Evolutionary conservation across 2,888 invertebrate species (phyloP), one percentile per base, ranked within the genome.

Genomic region (Amphipyra tragopoginis): DNA sequence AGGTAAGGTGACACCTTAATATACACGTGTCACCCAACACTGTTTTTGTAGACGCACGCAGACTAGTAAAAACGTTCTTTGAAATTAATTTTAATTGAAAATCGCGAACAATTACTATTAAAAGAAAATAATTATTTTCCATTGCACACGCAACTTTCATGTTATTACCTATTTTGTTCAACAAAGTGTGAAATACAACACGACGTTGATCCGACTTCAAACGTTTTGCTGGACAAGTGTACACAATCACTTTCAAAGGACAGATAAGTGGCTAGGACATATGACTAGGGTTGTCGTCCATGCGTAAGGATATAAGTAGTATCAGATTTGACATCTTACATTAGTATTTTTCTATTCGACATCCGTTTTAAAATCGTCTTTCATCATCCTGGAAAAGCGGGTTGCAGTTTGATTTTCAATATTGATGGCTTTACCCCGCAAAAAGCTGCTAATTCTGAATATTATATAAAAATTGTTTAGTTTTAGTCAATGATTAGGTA

Each of bases 231-330:
- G 39, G 48, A 63, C 43, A 67, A 72, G 51, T 62, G 58, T 70
- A 68, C 74, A 75, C 65, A 66, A 67, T 76, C 59, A 62, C 63
- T 75, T 80, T 76, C 65, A 69, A 72, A 71, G 77, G 65, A 74
- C 54, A 68, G 77, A 81, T 83, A 80, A 81, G 65, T 67, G 65
- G 55, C 34, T 52, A 53, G 36, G 62, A 71, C 70, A 59, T 29
- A 54, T 56, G 43, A 54, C 21, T 68, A 72, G 62, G 72, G 80
- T 26, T 74, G 69, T 21, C 61, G 39, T 21, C 4, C 21, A n/a
- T 11, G 2, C 2, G n/a, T 43, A 15, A 11, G 40, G 9, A n/a
- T 36, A 8, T 10, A 10, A 10, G 1, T 36, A 36, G 10, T 36
- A 10, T 10, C 3, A 10, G 29, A 1, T 7, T 29, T 29, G 5